Evolutionary conservation across 2,888 invertebrate species (phyloP).

Genomic region (Watsonalla cultraria): DNA sequence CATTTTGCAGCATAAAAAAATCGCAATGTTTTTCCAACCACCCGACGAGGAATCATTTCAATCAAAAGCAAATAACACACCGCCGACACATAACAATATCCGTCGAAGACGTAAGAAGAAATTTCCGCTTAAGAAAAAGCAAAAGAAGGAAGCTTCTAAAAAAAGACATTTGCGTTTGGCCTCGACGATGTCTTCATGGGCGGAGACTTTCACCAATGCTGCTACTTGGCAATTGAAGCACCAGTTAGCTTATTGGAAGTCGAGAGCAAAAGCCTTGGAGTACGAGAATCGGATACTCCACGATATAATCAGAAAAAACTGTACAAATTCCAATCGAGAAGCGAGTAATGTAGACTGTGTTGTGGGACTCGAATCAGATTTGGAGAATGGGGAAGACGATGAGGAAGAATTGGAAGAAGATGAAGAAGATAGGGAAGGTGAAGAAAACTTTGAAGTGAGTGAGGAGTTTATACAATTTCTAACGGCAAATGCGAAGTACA

Average conservation of each 20-base stretch:
- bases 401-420: slow-evolving; percentile 24
- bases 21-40: slow-evolving; percentile 39
- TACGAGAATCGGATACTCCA: slow-evolving; percentile 78
- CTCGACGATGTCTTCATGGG: slow-evolving; percentile 59
- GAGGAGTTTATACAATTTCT: slow-evolving; percentile 82
- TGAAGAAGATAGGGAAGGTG: slow-evolving; percentile 32
- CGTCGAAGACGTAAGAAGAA: slow-evolving; percentile 32
- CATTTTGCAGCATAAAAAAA: background rate
- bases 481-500: slow-evolving; percentile 77
- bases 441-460: slow-evolving; percentile 73
- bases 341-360: background rate
- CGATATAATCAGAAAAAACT: slow-evolving; percentile 62
- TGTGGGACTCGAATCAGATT: slow-evolving; percentile 2
- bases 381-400: slow-evolving; percentile 19
- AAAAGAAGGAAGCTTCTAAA: slow-evolving; percentile 23
- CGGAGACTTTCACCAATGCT: slow-evolving; percentile 54
- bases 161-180: slow-evolving; percentile 25
- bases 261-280: slow-evolving; percentile 75
- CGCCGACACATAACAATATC: slow-evolving; percentile 13
- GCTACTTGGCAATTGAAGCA: slow-evolving; percentile 76
- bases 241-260: slow-evolving; percentile 80
- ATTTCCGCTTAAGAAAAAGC: slow-evolving; percentile 29
- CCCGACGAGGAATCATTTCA: slow-evolving; percentile 22
- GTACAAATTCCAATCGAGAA: slow-evolving; percentile 15
- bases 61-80: slow-evolving; percentile 10